Evolutionary conservation across 2,888 invertebrate species (phyloP), one percentile per base, ranked within the genome.

Genomic region (Abrostola tripartita): DNA sequence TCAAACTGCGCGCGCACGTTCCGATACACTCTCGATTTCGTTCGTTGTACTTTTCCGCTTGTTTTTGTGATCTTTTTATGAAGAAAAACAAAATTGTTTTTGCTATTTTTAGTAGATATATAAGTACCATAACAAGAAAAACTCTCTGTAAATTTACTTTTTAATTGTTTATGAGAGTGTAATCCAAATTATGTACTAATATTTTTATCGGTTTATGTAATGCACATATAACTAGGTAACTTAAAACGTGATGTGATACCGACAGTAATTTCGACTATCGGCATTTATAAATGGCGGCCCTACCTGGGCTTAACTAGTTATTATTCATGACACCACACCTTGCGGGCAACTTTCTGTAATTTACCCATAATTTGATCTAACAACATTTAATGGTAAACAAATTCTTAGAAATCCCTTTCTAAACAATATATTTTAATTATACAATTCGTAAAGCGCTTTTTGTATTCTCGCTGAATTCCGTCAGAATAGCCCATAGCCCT

Each of bases 21-120:
- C 82, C 81, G 78, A 73, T 83, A 76, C 79, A 86, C 86, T 86
- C 80, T 87, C 82, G 76, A 62, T 86, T 85, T 85, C 79, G 53
- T 70, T 80, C 49, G 49, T 55, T 58, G 47, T 58, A 11, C 62
- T 68, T 62, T 71, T 60, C 54, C 59, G 55, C 37, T 56, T 58
- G 4, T 50, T 51, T 58, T 52, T 41, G 14, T 24, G 44, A 37
- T 62, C 37, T 55, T 36, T 58, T 47, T 47, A n/a, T n/a, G 24
- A 24, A 9, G 8, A 10, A 14, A 47, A 47, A 12, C 5, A 24
- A 24, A 24, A 9, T 47, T 47, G 14, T 14, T 14, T 9, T 47
- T 14, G 10, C 44, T 8, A 9, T 24, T 47, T 24, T 47, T 47
- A 24, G 5, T 40, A 9, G 14, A 24, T 47, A 24, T 14, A 0